phyloP scores from a whole-genome alignment of 1,140 invertebrate genomes.

The Caenorhabditis remanei region DNA sequence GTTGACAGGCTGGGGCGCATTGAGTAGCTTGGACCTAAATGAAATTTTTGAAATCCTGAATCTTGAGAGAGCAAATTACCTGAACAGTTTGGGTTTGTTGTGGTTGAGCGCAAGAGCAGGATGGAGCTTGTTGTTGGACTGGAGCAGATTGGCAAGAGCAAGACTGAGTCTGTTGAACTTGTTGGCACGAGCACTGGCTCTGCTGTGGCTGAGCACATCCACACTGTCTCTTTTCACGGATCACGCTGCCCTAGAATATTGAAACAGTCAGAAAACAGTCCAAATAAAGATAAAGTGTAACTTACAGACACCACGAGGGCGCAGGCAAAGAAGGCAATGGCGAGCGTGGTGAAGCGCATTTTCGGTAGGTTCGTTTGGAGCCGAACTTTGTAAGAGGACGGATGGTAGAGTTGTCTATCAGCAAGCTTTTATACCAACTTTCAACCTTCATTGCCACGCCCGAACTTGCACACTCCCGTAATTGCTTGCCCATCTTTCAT shows the following conservation, averaged over 20 bases:
- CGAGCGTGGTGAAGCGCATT: constrained; percentile 54
- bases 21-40: constrained; percentile 59
- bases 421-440: constrained; percentile 42
- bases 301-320: constrained; percentile 51
- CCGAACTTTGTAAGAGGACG: constrained; percentile 52
- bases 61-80: constrained; percentile 6
- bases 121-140: constrained; percentile 49
- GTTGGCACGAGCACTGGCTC: constrained; percentile 58
- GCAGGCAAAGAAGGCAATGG: constrained; percentile 45
- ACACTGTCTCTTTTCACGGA: constrained; percentile 67
- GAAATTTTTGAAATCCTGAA: neutral
- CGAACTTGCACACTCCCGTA: constrained; percentile 47
- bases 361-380: constrained; percentile 11
- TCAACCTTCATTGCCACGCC: constrained; percentile 39
- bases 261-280: neutral
- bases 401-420: constrained; percentile 30
- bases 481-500: constrained; percentile 55
- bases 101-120: constrained; percentile 61
- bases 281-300: neutral
- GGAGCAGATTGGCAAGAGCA: constrained; percentile 58
- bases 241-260: constrained; percentile 58
- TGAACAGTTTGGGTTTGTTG: constrained; percentile 60
- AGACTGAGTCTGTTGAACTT: constrained; percentile 46
- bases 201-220: constrained; percentile 62
- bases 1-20: constrained; percentile 63